phyloP scores from a whole-genome alignment of 1,140 invertebrate genomes.

The Euschistus heros region DNA sequence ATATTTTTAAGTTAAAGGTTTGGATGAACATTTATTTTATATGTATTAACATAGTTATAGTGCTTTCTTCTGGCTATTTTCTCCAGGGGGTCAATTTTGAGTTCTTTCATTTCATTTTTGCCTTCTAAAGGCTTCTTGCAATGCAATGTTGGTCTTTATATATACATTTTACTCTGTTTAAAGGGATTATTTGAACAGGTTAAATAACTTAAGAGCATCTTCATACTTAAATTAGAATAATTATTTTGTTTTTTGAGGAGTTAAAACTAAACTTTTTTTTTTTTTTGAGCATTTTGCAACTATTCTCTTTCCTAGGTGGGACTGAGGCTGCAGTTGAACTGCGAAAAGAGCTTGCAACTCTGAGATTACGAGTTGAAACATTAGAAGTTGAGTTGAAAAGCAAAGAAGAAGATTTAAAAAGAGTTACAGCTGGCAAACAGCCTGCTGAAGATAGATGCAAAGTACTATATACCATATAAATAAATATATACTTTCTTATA shows the following conservation, averaged over 20 bases:
- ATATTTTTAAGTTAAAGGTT: too few relatives aligned
- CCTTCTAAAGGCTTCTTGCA: too few relatives aligned
- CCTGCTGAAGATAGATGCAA: conserved; percentile 32
- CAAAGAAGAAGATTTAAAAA: conserved; percentile 66
- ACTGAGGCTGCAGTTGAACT: conserved; percentile 40
- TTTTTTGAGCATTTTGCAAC: background rate
- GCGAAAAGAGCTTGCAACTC: conserved; percentile 47
- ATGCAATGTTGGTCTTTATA: too few relatives aligned
- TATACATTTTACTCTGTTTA: too few relatives aligned
- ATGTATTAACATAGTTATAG: too few relatives aligned
- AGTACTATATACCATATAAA: conserved; percentile 22
- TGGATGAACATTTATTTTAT: too few relatives aligned
- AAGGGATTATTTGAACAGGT: too few relatives aligned
- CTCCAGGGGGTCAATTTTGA: too few relatives aligned
- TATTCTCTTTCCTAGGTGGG: conserved; percentile 33
- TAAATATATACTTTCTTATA: background rate
- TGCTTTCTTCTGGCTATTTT: too few relatives aligned
- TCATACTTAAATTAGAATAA: background rate
- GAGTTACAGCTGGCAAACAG: conserved; percentile 28
- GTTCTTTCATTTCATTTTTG: too few relatives aligned
- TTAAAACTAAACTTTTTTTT: background rate
- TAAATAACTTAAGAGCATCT: too few relatives aligned
- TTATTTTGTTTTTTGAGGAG: background rate
- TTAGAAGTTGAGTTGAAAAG: conserved; percentile 62
- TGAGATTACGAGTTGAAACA: conserved; percentile 62